Conservation (phyloP, 2,113 vertebrate species). For the Lichenostomus cassidix region DNA sequence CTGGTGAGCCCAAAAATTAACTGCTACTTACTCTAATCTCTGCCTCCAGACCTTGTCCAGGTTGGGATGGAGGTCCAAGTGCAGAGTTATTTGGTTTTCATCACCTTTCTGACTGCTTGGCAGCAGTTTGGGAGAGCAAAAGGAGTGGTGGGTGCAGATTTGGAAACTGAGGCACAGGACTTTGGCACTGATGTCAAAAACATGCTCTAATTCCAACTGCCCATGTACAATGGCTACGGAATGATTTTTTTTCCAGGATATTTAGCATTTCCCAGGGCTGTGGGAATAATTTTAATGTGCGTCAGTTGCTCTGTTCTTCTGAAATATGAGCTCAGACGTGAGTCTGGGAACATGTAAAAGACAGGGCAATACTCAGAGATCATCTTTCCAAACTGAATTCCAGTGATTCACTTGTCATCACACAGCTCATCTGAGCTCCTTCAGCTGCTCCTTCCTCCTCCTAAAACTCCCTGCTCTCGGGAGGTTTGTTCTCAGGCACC, state of each 20-base stretch:
- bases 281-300: neutral
- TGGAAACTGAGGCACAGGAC: neutral
- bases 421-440: neutral
- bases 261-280: neutral
- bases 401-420: neutral
- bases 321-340: neutral
- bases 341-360: neutral
- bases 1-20: neutral
- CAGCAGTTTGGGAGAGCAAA: neutral
- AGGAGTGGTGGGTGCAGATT: fast-evolving
- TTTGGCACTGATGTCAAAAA: neutral
- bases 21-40: neutral
- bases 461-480: neutral
- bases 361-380: neutral
- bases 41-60: neutral
- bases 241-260: neutral
- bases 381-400: neutral
- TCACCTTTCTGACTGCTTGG: neutral
- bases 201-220: neutral
- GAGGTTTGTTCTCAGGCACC: neutral
- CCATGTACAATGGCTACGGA: neutral
- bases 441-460: neutral
- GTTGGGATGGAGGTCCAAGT: neutral
- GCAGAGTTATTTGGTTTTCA: neutral
- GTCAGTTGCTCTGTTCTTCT: constrained; percentile 3